A percentile compares a stretch with the other conserved stretches of the same genome.
phyloP scores from a whole-genome alignment of 2,888 invertebrate species.

The Agonopterix heracliana region DNA sequence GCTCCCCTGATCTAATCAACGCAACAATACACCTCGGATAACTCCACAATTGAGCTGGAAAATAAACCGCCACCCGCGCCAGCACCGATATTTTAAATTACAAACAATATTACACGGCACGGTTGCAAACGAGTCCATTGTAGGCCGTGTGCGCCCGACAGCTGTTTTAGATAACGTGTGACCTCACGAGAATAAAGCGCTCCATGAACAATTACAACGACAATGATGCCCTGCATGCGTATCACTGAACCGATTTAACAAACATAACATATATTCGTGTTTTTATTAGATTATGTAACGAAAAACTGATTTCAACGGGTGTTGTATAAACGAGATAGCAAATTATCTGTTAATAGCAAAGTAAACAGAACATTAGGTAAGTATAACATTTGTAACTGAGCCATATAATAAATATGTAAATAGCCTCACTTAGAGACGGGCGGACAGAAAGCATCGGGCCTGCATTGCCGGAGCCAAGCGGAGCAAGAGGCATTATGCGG shows the following conservation, averaged over 20 bases:
- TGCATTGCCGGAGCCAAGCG: slow-evolving; percentile 20
- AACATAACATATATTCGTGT: slow-evolving; percentile 1
- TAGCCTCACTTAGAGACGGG: slow-evolving; percentile 21
- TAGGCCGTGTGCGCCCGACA: slow-evolving; percentile 61
- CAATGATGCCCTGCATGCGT: slow-evolving; percentile 29
- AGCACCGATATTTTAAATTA: slow-evolving; percentile 68
- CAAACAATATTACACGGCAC: slow-evolving; percentile 65
- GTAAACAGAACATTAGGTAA: no score
- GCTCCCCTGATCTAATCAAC: slow-evolving; percentile 70
- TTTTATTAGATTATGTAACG: no score
- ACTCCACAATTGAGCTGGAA: slow-evolving; percentile 56
- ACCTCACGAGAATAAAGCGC: slow-evolving; percentile 62
- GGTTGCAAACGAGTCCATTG: slow-evolving; percentile 66
- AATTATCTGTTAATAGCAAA: no score
- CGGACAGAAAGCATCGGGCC: slow-evolving; percentile 22
- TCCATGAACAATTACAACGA: slow-evolving; percentile 47
- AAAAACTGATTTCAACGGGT: no score
- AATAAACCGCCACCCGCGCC: slow-evolving; percentile 52
- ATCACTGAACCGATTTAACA: slow-evolving; percentile 19
- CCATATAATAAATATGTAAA: slow-evolving; percentile 24
- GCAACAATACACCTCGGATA: slow-evolving; percentile 67
- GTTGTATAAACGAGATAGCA: no score
- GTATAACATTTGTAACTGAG: slow-evolving; percentile 22
- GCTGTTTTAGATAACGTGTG: slow-evolving; percentile 72
- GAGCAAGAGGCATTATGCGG: slow-evolving; percentile 24